Evolutionary conservation across 2,888 invertebrate species (phyloP).

Genomic region (Colostygia pectinataria): DNA sequence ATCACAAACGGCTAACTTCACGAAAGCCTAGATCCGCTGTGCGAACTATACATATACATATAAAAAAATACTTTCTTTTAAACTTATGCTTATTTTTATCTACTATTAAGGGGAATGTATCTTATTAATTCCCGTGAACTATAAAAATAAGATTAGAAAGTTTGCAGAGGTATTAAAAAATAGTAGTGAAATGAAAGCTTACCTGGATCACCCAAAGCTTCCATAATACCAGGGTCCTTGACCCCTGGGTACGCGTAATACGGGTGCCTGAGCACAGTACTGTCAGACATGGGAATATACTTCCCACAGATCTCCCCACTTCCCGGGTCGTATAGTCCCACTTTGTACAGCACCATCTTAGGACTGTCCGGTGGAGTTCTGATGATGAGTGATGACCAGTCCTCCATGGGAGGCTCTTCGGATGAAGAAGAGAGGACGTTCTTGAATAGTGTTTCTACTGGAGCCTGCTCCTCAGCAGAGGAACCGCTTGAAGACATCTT

Average conservation of each 20-base stretch:
- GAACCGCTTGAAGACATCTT: constrained; percentile 21
- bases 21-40: too few species aligned
- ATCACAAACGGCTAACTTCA: too few species aligned
- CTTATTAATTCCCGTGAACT: too few species aligned
- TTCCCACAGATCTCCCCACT: constrained; percentile 54
- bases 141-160: too few species aligned
- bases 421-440: constrained; percentile 34
- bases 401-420: constrained; percentile 42
- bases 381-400: constrained; percentile 42
- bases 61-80: too few species aligned
- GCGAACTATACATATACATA: too few species aligned
- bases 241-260: constrained; percentile 50
- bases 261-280: constrained; percentile 44
- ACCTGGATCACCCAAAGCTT: constrained; percentile 43
- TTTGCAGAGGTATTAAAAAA: too few species aligned
- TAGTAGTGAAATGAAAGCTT: not conserved
- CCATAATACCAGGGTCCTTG: constrained; percentile 47
- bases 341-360: constrained; percentile 40
- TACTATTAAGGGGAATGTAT: too few species aligned
- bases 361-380: constrained; percentile 25
- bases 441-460: constrained; percentile 15
- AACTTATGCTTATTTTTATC: too few species aligned
- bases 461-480: not conserved
- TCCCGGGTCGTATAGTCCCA: constrained; percentile 50
- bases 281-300: constrained; percentile 51